phyloP scores from a whole-genome alignment of 1,140 invertebrate species.

The Harlomillsia oculata region DNA sequence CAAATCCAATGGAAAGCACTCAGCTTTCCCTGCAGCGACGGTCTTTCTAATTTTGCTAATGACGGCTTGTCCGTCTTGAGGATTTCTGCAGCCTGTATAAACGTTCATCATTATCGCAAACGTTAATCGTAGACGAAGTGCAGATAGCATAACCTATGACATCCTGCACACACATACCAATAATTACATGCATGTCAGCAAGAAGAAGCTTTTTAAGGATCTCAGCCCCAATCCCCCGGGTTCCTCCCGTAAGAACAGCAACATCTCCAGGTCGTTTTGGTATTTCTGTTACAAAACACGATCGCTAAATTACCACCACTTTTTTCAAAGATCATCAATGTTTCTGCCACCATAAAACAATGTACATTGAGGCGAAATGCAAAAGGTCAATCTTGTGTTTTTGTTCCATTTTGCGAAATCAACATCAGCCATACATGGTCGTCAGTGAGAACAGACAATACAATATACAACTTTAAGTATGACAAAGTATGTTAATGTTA shows the following conservation, averaged over 20 bases:
- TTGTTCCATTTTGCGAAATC: constrained; percentile 72
- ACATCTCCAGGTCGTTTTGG: constrained; percentile 50
- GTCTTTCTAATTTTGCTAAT: constrained; percentile 45
- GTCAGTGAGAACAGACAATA: background rate
- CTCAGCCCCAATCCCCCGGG: constrained; percentile 69
- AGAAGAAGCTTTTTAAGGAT: constrained; percentile 65
- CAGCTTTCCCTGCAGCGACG: constrained; percentile 45
- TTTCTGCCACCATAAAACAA: constrained; percentile 38
- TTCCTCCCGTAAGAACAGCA: constrained; percentile 78
- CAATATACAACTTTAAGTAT: background rate
- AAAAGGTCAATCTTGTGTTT: constrained; percentile 61
- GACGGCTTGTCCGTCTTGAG: constrained; percentile 48
- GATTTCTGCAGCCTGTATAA: constrained; percentile 47
- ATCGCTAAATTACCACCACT: background rate
- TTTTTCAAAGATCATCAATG: background rate
- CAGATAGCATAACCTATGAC: too few species aligned
- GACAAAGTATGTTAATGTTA: background rate
- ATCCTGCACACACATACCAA: too few species aligned
- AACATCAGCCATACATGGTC: too few species aligned
- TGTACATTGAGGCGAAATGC: constrained; percentile 63
- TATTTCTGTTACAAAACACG: constrained; percentile 2
- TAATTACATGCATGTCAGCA: constrained; percentile 1
- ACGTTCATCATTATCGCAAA: background rate
- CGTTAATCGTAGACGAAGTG: background rate
- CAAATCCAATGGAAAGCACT: constrained; percentile 49